Conservation (phyloP, 2,888 invertebrate genomes). For the Dryococelus australis region DNA sequence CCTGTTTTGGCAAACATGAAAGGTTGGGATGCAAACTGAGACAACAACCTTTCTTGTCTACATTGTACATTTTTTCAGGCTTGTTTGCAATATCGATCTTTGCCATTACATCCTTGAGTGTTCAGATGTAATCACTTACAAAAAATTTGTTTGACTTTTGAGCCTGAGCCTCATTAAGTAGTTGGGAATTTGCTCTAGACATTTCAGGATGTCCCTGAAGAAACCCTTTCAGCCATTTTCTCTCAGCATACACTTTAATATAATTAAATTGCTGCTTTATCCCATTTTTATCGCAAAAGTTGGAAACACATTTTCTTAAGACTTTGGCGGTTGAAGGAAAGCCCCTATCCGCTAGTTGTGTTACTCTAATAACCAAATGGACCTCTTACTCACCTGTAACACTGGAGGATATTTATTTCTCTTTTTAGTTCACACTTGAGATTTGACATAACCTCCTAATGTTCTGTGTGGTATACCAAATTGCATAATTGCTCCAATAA, state of each 20-base stretch:
- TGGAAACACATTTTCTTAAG: no score
- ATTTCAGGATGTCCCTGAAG: slow-evolving; percentile 18
- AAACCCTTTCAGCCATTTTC: slow-evolving; percentile 7
- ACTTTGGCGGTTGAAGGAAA: no score
- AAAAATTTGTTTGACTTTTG: no score
- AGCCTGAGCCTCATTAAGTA: neutral
- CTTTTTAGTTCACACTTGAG: neutral
- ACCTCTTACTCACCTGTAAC: neutral
- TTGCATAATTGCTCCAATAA: neutral
- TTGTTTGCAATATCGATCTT: neutral
- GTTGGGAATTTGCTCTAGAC: slow-evolving; percentile 11
- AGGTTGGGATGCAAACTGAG: no score
- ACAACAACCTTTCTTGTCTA: no score
- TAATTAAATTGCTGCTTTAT: neutral
- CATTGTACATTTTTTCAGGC: slow-evolving; percentile 12
- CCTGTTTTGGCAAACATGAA: no score
- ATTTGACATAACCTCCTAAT: neutral
- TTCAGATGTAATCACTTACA: slow-evolving; percentile 24
- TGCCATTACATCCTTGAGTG: slow-evolving; percentile 17
- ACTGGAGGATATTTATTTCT: neutral
- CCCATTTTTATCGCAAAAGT: neutral
- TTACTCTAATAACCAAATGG: no score
- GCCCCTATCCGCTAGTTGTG: no score
- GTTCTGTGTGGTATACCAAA: neutral
- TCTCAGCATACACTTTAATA: slow-evolving; percentile 20